Conservation (phyloP, 2,113 vertebrate species). For the Tauraco erythrolophus region DNA sequence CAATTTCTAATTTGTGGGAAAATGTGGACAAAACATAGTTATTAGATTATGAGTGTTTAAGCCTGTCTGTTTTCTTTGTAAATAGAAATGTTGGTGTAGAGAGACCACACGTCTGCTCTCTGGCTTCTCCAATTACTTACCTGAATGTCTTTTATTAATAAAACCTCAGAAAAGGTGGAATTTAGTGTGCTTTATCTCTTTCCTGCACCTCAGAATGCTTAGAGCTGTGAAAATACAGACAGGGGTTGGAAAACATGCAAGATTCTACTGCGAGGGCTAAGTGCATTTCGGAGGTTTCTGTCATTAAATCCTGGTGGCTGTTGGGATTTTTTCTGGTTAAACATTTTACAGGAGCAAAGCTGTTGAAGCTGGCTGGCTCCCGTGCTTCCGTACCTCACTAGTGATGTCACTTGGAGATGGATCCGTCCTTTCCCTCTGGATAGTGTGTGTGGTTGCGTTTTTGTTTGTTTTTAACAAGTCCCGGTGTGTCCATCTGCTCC, state of each 20-base stretch:
- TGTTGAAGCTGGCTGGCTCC: neutral
- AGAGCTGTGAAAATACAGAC: neutral
- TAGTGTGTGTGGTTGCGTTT: accelerated
- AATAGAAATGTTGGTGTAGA: neutral
- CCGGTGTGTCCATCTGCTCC: neutral
- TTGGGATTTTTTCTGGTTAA: neutral
- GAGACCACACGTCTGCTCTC: neutral
- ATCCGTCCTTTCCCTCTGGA: neutral
- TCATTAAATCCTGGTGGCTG: neutral
- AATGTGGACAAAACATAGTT: neutral
- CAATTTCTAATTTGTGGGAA: neutral
- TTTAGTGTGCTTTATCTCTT: neutral
- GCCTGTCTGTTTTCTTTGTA: neutral
- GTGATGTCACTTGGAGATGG: neutral
- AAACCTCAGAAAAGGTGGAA: neutral
- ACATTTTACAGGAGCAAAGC: neutral
- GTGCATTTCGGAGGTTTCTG: neutral
- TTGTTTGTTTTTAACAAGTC: neutral
- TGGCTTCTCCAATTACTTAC: neutral
- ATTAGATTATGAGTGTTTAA: neutral
- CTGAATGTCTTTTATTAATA: neutral
- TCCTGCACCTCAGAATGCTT: neutral
- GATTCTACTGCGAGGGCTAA: neutral
- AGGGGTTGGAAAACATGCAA: neutral
- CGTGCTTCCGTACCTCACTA: neutral